Evolutionary conservation across 2,113 vertebrate genomes (phyloP), one percentile per base, ranked within the genome.

Genomic region (Hippoglossus stenolepis): DNA sequence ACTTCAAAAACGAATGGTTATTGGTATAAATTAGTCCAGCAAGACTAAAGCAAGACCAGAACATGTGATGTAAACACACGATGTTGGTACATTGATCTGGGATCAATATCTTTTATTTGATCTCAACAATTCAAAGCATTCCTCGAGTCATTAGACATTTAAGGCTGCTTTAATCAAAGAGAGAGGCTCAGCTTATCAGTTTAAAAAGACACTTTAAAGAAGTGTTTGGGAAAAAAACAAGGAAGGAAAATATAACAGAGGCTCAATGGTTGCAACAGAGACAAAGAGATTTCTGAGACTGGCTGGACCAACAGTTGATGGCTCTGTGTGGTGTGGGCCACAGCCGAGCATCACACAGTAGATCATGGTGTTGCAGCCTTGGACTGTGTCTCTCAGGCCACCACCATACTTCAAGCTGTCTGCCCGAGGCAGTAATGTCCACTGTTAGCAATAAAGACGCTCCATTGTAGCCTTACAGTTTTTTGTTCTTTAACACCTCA

Each of bases 341-440:
- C 56, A 65, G 53, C 62, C 3, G 65, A 78, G 73, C 45, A 73
- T n/a, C 28, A 47, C 49, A 75, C 74, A 43, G 75, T 62, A 70
- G 68, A 89, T 84, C 72, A 74, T 64, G 20, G 69, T 79, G 71
- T 87, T 58, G 73, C 75, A 65, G 69, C 54, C 57, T 72, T 68
- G 68, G 49, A 65, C 76, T 71, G 65, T 26, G 65, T 56, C 40
- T 83, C 67, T 73, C 81, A 65, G 67, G 70, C 61, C 65, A 57
- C 62, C 63, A 43, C 49, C 47, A 54, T 72, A 70, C 67, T 69
- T 63, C 73, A 67, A 64, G 69, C 70, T 69, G 64, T 51, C 69
- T 51, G 69, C 73, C 64, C 56, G 68, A 53, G 23, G 40, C 23
- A 38, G 17, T 40, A 24, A 75, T 38, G 59, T 59, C 28, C 53